Evolutionary conservation across 2,113 vertebrate species (phyloP), one percentile per base, ranked within the genome.

Genomic region (Phycodurus eques): DNA sequence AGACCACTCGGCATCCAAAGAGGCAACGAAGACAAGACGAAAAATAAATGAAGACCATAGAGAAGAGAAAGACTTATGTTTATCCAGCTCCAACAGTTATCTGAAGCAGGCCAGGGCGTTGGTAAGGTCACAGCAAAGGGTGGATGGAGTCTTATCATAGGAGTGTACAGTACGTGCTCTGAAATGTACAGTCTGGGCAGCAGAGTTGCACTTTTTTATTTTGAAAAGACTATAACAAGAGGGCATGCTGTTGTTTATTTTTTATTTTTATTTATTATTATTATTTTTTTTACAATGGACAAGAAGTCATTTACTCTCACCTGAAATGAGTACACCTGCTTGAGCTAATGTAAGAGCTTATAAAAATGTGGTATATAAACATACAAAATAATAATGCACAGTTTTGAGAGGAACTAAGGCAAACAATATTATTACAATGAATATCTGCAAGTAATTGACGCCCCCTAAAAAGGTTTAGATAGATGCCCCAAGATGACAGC

Each of bases 71-170:
- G 81, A 90, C 33, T 78, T 6, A 22, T 98, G 95, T 79, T 87
- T 78, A 68, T 82, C 77, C n/a, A 84, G 83, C 72, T 88, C 84
- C 19, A 88, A 81, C 49, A 88, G 72, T 70, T 92, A 88, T 82
- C 83, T 95, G 82, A 92, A 75, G 15, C 90, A 88, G 56, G 74
- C 93, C 73, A 91, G 84, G 79, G 83, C 83, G 71, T 92, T 95
- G 94, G 95, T 96, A 89, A 92, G 77, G 59, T 67, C 35, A 47
- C 63, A 68, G 51, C 17, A 44, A 35, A 11, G 62, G 44, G 59
- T 71, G 22, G 44, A 68, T 71, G 22, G 44, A 68, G 72, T 68
- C 35, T 68, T 15, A 43, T 27, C 39, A 49, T 17, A 33, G 15
- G 19, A 22, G n/a, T 64, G 54, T 33, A 59, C 56, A 31, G 22